Evolutionary conservation across 2,888 invertebrate species (phyloP), one percentile per base, ranked within the genome.

Genomic region (Chymomyza amoena): DNA sequence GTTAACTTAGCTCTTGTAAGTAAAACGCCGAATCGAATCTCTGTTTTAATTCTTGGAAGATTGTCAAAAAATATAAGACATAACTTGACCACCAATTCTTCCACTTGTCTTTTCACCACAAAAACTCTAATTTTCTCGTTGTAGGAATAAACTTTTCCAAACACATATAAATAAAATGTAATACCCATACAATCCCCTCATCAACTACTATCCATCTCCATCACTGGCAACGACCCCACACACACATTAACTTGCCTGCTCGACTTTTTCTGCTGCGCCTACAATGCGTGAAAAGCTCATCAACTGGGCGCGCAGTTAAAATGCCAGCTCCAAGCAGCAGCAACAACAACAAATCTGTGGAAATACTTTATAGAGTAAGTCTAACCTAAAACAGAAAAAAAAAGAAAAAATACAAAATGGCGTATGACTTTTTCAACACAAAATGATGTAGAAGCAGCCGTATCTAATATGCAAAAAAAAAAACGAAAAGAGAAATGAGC

Each of bases 201-300:
- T 32, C 6, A 1, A 9, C 32, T 7, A 32, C 2, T n/a, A 32
- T 7, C 5, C 7, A 32, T 7, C 32, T 9, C 6, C 32, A 7
- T 7, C 32, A 6, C 18, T 56, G 56, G 56, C 56, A 16, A 16
- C 13, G 56, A 25, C 56, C 25, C n/a, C n/a, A n/a, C n/a, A n/a
- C 16, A 6, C 56, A 56, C 56, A 56, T 56, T 56, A 56, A 57
- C 57, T 57, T 25, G 57, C 28, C 57, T 61, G n/a, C 20, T 54
- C 52, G 61, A 61, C 39, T 77, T 71, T 72, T 76, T 72, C 57
- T 57, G 65, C 64, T 77, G 84, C 87, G 79, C 84, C 83, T 80
- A 80, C 84, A 87, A 71, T 84, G 87, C 87, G 87, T 87, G 79
- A 85, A 87, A 87, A 84, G 83, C 87, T 87, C 87, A 85, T 87